A percentile compares a stretch with the other conserved stretches of the same genome.
Evolutionary conservation across 1,140 invertebrate species (phyloP).

Genomic region (Dendroctonus ponderosae): DNA sequence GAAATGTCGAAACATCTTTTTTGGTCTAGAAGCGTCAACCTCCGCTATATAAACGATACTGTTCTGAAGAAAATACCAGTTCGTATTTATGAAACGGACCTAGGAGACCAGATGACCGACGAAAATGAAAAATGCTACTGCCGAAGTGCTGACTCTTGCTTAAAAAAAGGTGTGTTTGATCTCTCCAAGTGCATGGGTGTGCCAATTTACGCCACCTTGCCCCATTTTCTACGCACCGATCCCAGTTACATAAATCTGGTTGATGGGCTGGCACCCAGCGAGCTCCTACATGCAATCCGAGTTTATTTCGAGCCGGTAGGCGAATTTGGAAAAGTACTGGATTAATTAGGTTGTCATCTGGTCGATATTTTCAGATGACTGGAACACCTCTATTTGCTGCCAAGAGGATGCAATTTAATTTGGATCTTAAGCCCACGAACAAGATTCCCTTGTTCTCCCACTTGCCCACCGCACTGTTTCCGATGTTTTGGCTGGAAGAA

Average conservation of each 20-base stretch:
- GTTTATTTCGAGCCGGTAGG: conserved; percentile 76
- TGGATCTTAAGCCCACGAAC: conserved; percentile 60
- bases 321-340: conserved; percentile 8
- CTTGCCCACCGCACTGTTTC: conserved; percentile 60
- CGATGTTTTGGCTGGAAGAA: conserved; percentile 77
- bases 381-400: conserved; percentile 59
- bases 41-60: conserved; percentile 24
- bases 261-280: conserved; percentile 67
- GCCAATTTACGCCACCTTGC: conserved; percentile 69
- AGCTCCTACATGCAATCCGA: conserved; percentile 66
- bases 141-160: conserved; percentile 57
- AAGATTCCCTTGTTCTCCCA: conserved; percentile 66
- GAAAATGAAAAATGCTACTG: conserved; percentile 73
- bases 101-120: conserved; percentile 64
- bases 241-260: conserved; percentile 63
- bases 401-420: conserved; percentile 71
- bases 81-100: conserved; percentile 32
- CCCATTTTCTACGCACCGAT: conserved; percentile 77
- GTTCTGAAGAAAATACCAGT: conserved; percentile 31
- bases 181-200: conserved; percentile 63
- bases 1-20: too few relatives aligned
- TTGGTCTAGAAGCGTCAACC: conserved; percentile 14
- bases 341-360: neutral
- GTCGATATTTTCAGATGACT: conserved; percentile 32
- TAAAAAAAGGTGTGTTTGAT: conserved; percentile 69